A percentile compares a stretch with the other conserved stretches of the same genome.
phyloP scores from a whole-genome alignment of 2,797 vertebrate genomes.

The Onychomys torridus region DNA sequence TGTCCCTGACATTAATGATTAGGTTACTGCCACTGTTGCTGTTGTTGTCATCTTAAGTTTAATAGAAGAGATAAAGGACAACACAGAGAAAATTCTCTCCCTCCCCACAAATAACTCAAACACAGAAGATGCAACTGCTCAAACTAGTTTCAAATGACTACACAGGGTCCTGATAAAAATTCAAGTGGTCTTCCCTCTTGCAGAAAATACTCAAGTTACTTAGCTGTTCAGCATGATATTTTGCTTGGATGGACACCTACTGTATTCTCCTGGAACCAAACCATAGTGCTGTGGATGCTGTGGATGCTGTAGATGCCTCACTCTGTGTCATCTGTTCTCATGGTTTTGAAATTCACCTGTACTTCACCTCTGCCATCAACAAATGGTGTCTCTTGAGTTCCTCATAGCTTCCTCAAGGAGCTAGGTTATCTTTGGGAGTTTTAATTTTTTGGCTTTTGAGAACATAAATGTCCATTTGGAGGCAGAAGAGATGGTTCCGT shows the following conservation, averaged over 20 bases:
- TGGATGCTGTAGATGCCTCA: no score
- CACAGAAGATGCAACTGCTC: neutral
- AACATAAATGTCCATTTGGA: neutral
- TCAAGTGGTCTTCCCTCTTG: neutral
- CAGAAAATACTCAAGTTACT: slow-evolving; percentile 23
- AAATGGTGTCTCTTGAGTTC: neutral
- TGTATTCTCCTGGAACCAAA: neutral
- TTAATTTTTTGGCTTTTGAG: slow-evolving; percentile 52
- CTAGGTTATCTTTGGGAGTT: neutral
- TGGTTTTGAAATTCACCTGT: neutral
- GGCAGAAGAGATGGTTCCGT: neutral
- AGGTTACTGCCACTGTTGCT: neutral
- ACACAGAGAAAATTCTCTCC: neutral
- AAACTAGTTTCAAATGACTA: neutral
- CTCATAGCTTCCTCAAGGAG: neutral
- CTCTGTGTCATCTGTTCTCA: neutral
- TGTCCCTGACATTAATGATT: neutral
- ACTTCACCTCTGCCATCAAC: neutral
- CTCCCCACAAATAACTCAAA: slow-evolving; percentile 5
- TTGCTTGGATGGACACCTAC: neutral
- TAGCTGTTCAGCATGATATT: neutral
- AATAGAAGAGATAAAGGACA: neutral
- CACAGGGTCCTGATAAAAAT: neutral
- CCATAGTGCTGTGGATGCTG: neutral
- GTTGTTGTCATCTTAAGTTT: neutral